Base-by-base conservation (phyloP, 2,797 vertebrate species). In the Galagoides demidoff region DNA sequence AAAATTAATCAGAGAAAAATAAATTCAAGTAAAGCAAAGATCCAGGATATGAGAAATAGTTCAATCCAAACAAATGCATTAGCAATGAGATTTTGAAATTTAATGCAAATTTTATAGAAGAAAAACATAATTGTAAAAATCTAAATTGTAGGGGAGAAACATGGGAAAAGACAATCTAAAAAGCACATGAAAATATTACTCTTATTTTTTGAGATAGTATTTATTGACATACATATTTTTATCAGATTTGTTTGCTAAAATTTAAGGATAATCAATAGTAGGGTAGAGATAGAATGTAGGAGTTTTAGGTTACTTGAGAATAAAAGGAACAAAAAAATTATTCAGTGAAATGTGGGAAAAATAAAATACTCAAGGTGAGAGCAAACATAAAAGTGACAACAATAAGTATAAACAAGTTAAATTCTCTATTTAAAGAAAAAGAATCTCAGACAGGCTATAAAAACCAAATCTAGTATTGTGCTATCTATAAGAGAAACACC, bases 181-280 rank as follows among this genome's bases (percentile, higher is more conserved):
- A 77, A 66, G 16, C 22, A n/a, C 31, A 82, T 78, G 19, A 34
- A 85, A 85, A 49, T 43, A n/a, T 70, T 64, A 39, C 10, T 52
- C 45, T 71, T 87, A 1, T 34, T 91, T 85, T 71, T 31, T 71
- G 39, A 92, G 29, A 37, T 68, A 55, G 12, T 61, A 11, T 70
- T 55, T 90, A 76, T 86, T 77, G 34, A 49, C 66, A 11, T 63
- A 8, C 6, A 57, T 82, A 89, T 68, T 93, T 95, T 91, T 19
- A 85, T 94, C 55, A 91, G 55, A 74, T 64, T 73, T 78, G 31
- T 52, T 91, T 89, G 78, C 27, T 85, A 78, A 89, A 81, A 73
- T 77, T 89, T 84, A 90, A 61, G n/a, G 27, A 66, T 49, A 68
- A 71, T 59, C 11, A 71, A 71, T 22, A 45, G 19, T 23, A 78